Base-by-base conservation (phyloP, 1,140 invertebrate species). In the Chironomus striatipennis region DNA sequence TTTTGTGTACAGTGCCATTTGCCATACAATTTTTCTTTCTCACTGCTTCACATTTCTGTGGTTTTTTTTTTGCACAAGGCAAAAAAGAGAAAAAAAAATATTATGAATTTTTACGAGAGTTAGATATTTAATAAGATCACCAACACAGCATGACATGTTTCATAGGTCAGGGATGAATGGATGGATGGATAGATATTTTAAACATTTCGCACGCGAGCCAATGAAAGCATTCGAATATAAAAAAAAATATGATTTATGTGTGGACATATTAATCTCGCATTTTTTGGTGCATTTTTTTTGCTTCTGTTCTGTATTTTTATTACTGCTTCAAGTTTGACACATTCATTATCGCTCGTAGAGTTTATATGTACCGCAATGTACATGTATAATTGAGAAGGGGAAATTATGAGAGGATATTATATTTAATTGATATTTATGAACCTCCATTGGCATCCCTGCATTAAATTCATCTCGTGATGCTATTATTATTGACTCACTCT, bases 151-250 rank as follows among this genome's bases (percentile, higher is more conserved):
- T n/a, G 12, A 12, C n/a, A 12, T 57, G n/a, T 57, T 15, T 18
- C 65, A 70, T 70, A 70, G 65, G 65, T 70, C 65, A 70, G 65
- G 65, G 65, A 70, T 70, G 47, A n/a, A 15, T 47, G 43, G 43
- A 15, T 67, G 64, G 7, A 20, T 70, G n/a, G 65, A 70, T 70
- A 21, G 17, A 18, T 34, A 34, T 21, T 20, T 18, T 21, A 21
- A 21, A 20, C 20, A 70, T 20, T 70, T 70, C 65, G 9, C 65
- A 8, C 65, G 65, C 20, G 65, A 18, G 65, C 65, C 65, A 70
- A 20, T 57, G 47, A 57, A 57, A 57, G 47, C 47, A 57, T n/a
- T 12, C n/a, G 47, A 15, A 34, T 34, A 34, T 34, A 10, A 15
- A 57, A 47, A 67, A 20, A 10, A 7, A 10, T 5, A 70, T 70